Percentiles rank a stretch among this genome's conserved stretches.
phyloP scores from a whole-genome alignment of 2,888 invertebrate species.

The Zele albiditarsus region DNA sequence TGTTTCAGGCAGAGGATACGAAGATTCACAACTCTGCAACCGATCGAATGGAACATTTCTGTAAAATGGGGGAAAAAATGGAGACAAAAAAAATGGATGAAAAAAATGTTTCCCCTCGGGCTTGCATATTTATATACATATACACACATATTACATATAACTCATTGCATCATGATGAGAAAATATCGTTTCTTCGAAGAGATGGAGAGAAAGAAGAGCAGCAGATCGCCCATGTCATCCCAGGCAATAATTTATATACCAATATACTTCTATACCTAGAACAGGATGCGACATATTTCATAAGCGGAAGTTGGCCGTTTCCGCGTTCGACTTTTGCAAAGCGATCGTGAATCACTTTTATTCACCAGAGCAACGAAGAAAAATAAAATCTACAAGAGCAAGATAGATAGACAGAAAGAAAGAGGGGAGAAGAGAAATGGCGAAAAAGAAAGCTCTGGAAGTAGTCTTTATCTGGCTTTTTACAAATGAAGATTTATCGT shows the following conservation, averaged over 20 bases:
- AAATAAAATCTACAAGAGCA: not conserved
- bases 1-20: not conserved
- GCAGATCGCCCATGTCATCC: slow-evolving; percentile 30
- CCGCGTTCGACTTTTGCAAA: slow-evolving; percentile 38
- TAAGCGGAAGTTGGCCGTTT: slow-evolving; percentile 35
- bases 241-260: slow-evolving; percentile 43
- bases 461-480: not conserved
- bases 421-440: not conserved
- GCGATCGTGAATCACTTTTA: slow-evolving; percentile 39
- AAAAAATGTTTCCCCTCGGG: not conserved
- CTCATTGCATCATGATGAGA: not conserved
- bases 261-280: slow-evolving; percentile 35
- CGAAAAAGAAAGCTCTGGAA: not conserved
- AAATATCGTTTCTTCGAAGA: not conserved
- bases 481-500: not conserved
- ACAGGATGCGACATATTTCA: slow-evolving; percentile 39
- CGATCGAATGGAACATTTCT: not conserved
- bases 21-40: not conserved
- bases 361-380: not conserved
- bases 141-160: not conserved
- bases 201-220: not conserved
- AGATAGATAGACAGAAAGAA: slow-evolving; percentile 2
- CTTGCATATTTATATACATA: slow-evolving; percentile 2
- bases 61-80: not conserved
- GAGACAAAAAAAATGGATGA: not conserved